Evolutionary conservation across 2,113 vertebrate genomes (phyloP).

Genomic region (Pogonocichla stellata): DNA sequence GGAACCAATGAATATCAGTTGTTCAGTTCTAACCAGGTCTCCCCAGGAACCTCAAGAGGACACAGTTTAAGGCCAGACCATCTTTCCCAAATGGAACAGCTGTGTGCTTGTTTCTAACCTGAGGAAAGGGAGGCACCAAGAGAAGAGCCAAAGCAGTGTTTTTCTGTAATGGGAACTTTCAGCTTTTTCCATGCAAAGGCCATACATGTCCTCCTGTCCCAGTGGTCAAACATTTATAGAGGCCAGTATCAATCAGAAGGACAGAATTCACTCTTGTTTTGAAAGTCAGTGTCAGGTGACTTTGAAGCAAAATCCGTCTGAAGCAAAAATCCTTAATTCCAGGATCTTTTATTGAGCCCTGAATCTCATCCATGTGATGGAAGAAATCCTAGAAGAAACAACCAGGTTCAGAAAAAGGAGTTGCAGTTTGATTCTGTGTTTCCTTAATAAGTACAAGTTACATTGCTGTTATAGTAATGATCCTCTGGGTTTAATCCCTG

Average conservation of each 20-base stretch:
- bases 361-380: background rate
- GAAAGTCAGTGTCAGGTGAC: background rate
- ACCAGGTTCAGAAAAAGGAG: background rate
- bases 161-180: background rate
- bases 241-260: background rate
- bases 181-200: background rate
- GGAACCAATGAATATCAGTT: background rate
- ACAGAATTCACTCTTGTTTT: background rate
- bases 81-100: background rate
- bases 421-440: background rate
- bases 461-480: background rate
- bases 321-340: background rate
- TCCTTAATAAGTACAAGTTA: background rate
- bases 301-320: background rate
- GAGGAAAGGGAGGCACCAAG: background rate
- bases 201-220: fast-evolving
- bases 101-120: background rate
- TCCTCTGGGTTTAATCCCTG: background rate
- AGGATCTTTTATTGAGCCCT: background rate
- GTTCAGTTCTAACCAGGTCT: background rate
- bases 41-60: background rate
- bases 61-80: background rate
- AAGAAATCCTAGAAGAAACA: background rate
- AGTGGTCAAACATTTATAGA: background rate
- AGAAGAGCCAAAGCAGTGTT: background rate